Base-by-base conservation (phyloP, 1,140 invertebrate genomes). In the Spodoptera litura region DNA sequence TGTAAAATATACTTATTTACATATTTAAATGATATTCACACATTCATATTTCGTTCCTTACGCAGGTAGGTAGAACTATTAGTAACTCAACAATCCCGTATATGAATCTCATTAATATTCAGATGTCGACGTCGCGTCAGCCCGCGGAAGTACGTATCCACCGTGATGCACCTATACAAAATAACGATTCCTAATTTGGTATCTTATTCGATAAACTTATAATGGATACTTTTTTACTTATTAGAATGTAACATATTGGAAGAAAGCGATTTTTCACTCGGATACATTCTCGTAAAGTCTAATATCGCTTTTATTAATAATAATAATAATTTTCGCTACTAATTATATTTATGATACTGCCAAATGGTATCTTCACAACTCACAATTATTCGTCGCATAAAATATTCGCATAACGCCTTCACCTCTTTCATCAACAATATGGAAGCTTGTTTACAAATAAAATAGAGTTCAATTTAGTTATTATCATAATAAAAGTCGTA, bases 401-500 rank as follows among this genome's bases (percentile, higher is more conserved):
- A 61, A 59, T 11, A 61, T 25, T 68, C 4, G 58, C 25, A 49
- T 51, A 13, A 74, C 55, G 44, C 15, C 6, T 25, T 11, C 38
- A 25, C 44, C 58, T 52, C 51, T 70, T 70, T 13, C 35, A 68
- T 38, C 25, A 61, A 51, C 44, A 52, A 77, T 68, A 59, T 35
- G 44, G 12, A 15, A 66, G 52, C 59, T 66, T 49, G 15, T 12
- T 72, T 62, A 56, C 70, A 55, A 79, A 58, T 51, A n/a, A 38
- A 72, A 58, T 31, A 38, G 27, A 71, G 13, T 44, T n/a, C 8
- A 71, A 64, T 49, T 80, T 89, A 94, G 84, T 95, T 94, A 79
- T 92, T 93, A 79, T 95, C 93, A 87, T 95, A 95, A 79, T 92
- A 94, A 91, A 95, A 95, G 83, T 94, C 93, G 88, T 94, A 95